Evolutionary conservation across 2,113 vertebrate genomes (phyloP).

Genomic region (Eretmochelys imbricata): DNA sequence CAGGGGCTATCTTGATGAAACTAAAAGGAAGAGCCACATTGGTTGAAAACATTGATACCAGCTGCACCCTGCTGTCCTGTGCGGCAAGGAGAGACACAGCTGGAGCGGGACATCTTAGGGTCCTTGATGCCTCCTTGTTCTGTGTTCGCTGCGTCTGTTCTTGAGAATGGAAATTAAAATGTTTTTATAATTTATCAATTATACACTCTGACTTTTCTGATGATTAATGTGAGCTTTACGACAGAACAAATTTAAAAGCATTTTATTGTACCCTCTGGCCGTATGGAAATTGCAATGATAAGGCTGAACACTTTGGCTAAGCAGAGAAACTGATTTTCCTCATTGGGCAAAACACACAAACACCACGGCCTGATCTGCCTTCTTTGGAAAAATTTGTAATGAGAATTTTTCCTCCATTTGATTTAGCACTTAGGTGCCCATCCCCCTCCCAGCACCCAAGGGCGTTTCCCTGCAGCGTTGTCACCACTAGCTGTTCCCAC

Average conservation of each 20-base stretch:
- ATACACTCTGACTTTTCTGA: neutral
- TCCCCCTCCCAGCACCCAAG: neutral
- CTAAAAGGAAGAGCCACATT: neutral
- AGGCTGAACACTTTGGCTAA: neutral
- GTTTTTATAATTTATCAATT: conserved; percentile 2
- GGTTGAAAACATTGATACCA: neutral
- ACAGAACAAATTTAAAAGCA: neutral
- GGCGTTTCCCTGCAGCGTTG: neutral
- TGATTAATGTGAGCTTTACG: neutral
- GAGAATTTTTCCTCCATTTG: rapidly evolving
- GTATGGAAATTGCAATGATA: neutral
- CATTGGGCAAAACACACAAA: neutral
- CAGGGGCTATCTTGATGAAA: neutral
- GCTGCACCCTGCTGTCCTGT: neutral
- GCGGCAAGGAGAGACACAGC: neutral
- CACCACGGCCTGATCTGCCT: rapidly evolving
- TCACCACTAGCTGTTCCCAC: rapidly evolving
- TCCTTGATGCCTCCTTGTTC: neutral
- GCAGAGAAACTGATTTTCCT: neutral
- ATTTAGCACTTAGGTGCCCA: neutral
- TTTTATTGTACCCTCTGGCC: conserved; percentile 18
- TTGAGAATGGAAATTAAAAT: neutral
- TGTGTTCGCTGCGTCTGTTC: neutral
- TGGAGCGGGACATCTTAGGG: neutral
- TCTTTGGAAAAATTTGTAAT: neutral